Evolutionary conservation across 1,140 invertebrate genomes (phyloP).

Genomic region (Marisa cornuarietis): DNA sequence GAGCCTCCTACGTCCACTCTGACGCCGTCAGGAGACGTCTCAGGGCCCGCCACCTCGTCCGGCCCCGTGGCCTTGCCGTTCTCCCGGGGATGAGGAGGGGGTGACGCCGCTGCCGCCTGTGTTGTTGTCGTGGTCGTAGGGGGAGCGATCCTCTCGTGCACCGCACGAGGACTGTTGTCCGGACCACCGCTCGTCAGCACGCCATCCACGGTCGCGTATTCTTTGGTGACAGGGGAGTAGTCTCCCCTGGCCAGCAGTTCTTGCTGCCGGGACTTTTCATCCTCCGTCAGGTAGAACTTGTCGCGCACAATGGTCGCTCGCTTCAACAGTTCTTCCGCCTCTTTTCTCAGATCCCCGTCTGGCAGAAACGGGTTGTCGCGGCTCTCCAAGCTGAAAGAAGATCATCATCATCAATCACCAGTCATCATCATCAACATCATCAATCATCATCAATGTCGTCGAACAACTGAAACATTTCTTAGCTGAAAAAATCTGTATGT

Average conservation of each 20-base stretch:
- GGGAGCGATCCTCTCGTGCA: conserved; percentile 29
- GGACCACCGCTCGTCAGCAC: neutral
- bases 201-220: conserved; percentile 7
- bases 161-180: neutral
- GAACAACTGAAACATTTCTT: too few species aligned
- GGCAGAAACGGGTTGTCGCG: conserved; percentile 98
- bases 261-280: conserved; percentile 20
- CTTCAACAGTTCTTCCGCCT: conserved; percentile 95
- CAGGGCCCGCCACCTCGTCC: neutral
- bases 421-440: too few species aligned
- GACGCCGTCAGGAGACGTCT: conserved; percentile 19
- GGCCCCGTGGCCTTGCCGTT: conserved; percentile 28
- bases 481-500: too few species aligned
- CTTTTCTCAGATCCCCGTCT: conserved; percentile 90
- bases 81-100: conserved; percentile 14
- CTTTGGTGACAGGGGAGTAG: conserved; percentile 4
- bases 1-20: conserved; percentile 8
- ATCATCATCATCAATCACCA: conserved; percentile 28
- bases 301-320: conserved; percentile 63
- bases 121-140: conserved; percentile 7
- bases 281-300: conserved; percentile 52
- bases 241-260: neutral
- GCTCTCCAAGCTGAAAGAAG: conserved; percentile 84
- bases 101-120: conserved; percentile 9
- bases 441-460: too few species aligned